These are phyloP conservation scores for Cichlasoma orientale DNA, from an alignment of 2,797 vertebrate species.

Conservation along the genomic window DNA sequence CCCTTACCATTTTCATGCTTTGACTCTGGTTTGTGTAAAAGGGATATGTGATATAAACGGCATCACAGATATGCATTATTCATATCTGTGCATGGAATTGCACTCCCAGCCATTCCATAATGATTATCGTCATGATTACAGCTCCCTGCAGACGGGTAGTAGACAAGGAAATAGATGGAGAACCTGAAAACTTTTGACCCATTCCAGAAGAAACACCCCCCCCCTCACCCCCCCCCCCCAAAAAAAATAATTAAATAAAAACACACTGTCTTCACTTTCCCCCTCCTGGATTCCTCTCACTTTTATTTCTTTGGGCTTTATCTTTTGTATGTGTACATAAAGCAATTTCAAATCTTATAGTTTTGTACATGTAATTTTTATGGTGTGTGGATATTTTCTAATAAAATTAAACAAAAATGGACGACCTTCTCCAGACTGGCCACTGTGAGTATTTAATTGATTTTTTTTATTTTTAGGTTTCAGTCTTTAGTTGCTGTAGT, in stretches of 20 bases:
- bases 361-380: conserved; percentile 91
- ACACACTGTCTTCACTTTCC: conserved; percentile 39
- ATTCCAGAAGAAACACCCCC: conserved; percentile 21
- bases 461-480: conserved; percentile 10
- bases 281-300: conserved; percentile 58
- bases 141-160: conserved; percentile 29
- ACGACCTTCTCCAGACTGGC: conserved; percentile 26
- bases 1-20: background rate
- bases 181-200: conserved; percentile 46
- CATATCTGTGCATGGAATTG: conserved; percentile 34
- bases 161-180: conserved; percentile 38
- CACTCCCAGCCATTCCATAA: conserved; percentile 3
- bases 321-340: conserved; percentile 87
- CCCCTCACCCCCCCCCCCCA: background rate
- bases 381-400: conserved; percentile 84
- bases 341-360: conserved; percentile 88
- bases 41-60: conserved; percentile 7
- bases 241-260: background rate
- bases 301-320: conserved; percentile 76
- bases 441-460: background rate
- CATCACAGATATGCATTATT: conserved; percentile 8
- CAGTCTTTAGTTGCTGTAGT: background rate
- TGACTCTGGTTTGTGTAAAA: conserved; percentile 7
- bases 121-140: conserved; percentile 9
- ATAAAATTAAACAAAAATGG: conserved; percentile 77